Evolutionary conservation across 2,113 vertebrate species (phyloP), one percentile per base, ranked within the genome.

Genomic region (Melanostigma gelatinosum): DNA sequence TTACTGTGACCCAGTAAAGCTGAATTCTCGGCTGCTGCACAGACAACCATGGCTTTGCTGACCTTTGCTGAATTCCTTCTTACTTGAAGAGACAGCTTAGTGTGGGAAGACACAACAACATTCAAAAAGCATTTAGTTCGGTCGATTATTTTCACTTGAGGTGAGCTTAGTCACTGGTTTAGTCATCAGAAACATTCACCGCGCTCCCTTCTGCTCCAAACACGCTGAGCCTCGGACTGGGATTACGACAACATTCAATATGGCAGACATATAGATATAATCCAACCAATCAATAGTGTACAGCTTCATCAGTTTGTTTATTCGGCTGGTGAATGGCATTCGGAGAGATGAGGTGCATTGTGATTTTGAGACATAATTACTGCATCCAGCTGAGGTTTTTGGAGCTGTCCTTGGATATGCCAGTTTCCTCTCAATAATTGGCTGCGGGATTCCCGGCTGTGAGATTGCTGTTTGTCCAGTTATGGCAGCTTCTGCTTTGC

Each of bases 401-500:
- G 0, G 16, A 71, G 79, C 81, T 64, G 77, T 82, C 84, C 36
- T 62, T 50, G 29, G 85, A 89, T 74, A 63, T 75, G 73, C 73
- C 79, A 70, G 71, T 82, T 91, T 85, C 78, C 67, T 79, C 79
- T 80, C 72, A 77, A 79, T 89, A 88, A 89, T 82, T 80, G 83
- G 79, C 68, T 3, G 2, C 80, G 79, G 65, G 66, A 84, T 85
- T 85, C 72, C 73, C 50, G 64, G 76, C 87, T 89, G 87, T 81
- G 85, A 82, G 88, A 95, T 90, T 91, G 87, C 85, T 75, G 87
- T 88, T 89, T 83, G 88, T 91, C 90, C 88, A 72, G 78, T 88
- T 89, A 88, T 92, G 93, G 91, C 90, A 92, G 93, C 82, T 85
- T 83, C 82, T 89, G 70, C 85, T 91, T 87, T 88, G 72, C 29